Conservation (phyloP, 1,140 invertebrate species). For the Linepithema humile region DNA sequence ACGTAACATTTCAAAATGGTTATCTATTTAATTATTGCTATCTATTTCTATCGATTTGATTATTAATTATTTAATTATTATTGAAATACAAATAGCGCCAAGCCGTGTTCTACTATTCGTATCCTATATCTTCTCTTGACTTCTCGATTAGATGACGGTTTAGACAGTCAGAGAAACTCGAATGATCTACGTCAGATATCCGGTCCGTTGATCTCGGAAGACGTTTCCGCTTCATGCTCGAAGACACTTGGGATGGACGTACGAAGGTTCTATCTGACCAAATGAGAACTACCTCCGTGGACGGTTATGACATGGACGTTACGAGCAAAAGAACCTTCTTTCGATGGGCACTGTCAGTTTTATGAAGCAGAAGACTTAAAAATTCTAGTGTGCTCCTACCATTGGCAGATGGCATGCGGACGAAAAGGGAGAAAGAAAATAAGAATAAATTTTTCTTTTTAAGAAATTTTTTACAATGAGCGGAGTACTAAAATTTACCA, state of each 20-base stretch:
- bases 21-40: neutral
- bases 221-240: constrained; percentile 43
- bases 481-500: constrained; percentile 71
- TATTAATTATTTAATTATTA: too few species aligned
- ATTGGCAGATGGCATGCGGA: constrained; percentile 15
- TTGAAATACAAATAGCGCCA: too few species aligned
- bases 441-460: too few species aligned
- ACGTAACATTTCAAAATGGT: neutral
- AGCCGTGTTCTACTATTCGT: neutral
- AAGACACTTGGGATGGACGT: constrained; percentile 44
- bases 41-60: too few species aligned
- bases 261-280: constrained; percentile 26
- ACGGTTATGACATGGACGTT: constrained; percentile 58
- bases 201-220: constrained; percentile 43
- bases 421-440: neutral
- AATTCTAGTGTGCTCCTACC: constrained; percentile 68
- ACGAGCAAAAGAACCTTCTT: constrained; percentile 63
- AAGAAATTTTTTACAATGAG: constrained; percentile 17
- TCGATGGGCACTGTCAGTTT: constrained; percentile 74
- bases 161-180: constrained; percentile 19
- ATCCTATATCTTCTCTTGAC: neutral
- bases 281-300: constrained; percentile 46
- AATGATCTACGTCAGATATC: constrained; percentile 38
- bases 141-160: constrained; percentile 37
- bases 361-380: constrained; percentile 77